These are phyloP conservation scores for Pseudotriccus pelzelni DNA, from an alignment of 2,797 vertebrate genomes.

Conservation along the genomic window DNA sequence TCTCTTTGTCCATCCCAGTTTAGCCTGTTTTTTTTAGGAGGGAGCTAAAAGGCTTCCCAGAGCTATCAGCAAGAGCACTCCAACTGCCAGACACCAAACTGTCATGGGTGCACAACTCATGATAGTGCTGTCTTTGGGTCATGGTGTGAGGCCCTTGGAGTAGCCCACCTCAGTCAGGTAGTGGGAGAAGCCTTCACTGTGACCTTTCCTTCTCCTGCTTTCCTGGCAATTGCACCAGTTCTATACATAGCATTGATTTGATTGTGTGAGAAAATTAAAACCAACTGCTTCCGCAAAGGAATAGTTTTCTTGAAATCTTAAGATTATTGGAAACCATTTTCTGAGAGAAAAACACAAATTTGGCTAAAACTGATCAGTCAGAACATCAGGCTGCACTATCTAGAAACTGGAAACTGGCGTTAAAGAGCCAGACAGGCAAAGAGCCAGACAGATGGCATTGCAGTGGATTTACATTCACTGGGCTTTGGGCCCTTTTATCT, in stretches of 20 bases:
- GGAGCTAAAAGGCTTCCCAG: background rate
- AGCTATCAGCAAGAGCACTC: background rate
- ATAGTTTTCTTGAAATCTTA: background rate
- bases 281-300: background rate
- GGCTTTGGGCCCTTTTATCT: background rate
- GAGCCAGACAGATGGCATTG: background rate
- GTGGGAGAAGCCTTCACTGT: background rate
- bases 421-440: background rate
- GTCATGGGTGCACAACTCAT: rapidly evolving
- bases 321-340: background rate
- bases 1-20: background rate
- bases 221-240: background rate
- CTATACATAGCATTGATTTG: background rate
- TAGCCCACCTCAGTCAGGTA: background rate
- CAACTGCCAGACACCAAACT: background rate
- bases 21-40: background rate
- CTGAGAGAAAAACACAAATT: background rate
- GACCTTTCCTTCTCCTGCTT: background rate
- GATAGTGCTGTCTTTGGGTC: background rate
- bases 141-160: background rate
- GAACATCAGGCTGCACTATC: background rate
- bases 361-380: background rate
- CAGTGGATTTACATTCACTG: background rate
- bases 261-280: background rate
- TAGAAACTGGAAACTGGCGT: background rate